Percentiles rank a stretch among this genome's conserved stretches.
Evolutionary conservation across 2,888 invertebrate genomes (phyloP).

Genomic region (Synergus umbraculus): DNA sequence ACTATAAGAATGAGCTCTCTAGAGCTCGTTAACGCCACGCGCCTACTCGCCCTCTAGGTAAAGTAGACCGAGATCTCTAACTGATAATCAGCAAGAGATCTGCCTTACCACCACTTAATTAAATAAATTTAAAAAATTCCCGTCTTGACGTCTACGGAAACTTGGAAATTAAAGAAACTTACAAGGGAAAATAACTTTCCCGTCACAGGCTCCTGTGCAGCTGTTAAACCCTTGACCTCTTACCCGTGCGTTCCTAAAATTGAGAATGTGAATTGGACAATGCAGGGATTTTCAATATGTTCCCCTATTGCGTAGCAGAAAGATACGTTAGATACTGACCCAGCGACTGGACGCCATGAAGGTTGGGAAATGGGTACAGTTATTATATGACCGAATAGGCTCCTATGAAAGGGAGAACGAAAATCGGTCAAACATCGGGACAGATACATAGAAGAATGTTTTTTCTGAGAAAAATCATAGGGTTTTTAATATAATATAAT

Average conservation of each 20-base stretch:
- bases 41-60: no score
- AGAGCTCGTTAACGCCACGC: no score
- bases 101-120: no score
- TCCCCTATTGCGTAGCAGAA: background rate
- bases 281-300: background rate
- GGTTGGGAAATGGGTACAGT: slow-evolving; percentile 26
- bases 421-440: slow-evolving; percentile 47
- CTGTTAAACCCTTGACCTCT: slow-evolving; percentile 16
- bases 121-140: no score
- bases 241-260: slow-evolving; percentile 1
- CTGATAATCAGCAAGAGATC: no score
- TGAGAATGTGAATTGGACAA: slow-evolving; percentile 30
- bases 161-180: no score
- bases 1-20: no score
- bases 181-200: no score
- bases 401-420: slow-evolving; percentile 50
- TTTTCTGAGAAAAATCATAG: background rate
- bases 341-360: slow-evolving; percentile 48
- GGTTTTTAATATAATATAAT: background rate
- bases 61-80: no score
- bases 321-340: slow-evolving; percentile 47
- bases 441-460: slow-evolving; percentile 50
- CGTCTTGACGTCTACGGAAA: no score
- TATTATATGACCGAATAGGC: slow-evolving; percentile 56
- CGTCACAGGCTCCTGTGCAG: background rate